Evolutionary conservation across 2,113 vertebrate species (phyloP).

Genomic region (Chunga burmeisteri): DNA sequence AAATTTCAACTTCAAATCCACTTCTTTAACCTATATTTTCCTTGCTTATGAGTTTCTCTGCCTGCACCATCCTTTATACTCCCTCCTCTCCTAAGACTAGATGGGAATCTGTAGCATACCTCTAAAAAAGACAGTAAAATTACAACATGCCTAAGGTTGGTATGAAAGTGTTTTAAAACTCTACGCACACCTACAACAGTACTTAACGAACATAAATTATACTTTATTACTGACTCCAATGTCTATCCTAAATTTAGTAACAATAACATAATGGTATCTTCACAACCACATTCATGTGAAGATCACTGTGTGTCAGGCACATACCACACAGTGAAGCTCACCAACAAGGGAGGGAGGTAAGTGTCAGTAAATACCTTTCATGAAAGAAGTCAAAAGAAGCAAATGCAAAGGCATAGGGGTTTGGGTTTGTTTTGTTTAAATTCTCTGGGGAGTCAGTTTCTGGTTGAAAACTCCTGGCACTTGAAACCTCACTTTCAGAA

Average conservation of each 20-base stretch:
- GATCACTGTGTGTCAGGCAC: neutral
- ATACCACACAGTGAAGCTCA: neutral
- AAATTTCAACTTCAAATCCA: neutral
- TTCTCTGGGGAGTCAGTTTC: neutral
- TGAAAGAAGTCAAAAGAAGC: neutral
- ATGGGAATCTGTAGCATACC: neutral
- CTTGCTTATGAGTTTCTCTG: neutral
- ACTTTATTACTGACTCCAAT: neutral
- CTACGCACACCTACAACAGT: neutral
- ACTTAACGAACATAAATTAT: neutral
- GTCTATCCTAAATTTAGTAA: neutral
- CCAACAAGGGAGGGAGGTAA: neutral
- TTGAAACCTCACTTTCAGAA: neutral
- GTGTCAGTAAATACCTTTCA: neutral
- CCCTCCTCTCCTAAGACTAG: neutral
- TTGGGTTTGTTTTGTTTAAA: neutral
- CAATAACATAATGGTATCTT: neutral
- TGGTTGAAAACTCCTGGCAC: neutral
- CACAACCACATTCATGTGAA: neutral
- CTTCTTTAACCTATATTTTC: neutral
- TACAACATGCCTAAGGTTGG: neutral
- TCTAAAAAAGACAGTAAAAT: neutral
- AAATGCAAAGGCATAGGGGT: neutral
- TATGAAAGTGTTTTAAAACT: neutral
- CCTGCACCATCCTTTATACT: neutral